Percentiles rank a stretch among this genome's conserved stretches.
phyloP scores from a whole-genome alignment of 2,888 invertebrate species.

The Archips crataeganus region DNA sequence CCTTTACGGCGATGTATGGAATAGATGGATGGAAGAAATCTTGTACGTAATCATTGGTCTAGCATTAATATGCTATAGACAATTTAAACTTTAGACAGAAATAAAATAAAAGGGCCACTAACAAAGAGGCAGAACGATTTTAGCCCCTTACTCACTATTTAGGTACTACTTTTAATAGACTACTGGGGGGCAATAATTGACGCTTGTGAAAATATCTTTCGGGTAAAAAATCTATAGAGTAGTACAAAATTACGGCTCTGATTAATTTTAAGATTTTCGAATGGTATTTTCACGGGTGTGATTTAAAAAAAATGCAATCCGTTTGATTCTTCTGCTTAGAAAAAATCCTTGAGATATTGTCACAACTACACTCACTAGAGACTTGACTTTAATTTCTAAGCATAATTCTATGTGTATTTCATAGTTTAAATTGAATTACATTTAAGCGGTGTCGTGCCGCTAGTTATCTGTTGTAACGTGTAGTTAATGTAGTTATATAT shows the following conservation, averaged over 20 bases:
- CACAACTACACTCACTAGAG: neutral
- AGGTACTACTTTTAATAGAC: neutral
- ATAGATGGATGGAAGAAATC: neutral
- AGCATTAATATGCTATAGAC: neutral
- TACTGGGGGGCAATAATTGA: neutral
- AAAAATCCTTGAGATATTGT: neutral
- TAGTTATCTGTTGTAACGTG: constrained; percentile 9
- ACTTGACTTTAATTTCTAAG: neutral
- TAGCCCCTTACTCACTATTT: neutral
- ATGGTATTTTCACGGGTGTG: no score
- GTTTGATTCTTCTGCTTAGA: no score
- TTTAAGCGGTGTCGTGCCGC: constrained; percentile 4
- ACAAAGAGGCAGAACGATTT: no score
- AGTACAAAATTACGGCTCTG: no score
- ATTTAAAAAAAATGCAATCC: no score
- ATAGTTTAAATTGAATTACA: constrained; percentile 7
- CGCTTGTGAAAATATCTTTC: no score
- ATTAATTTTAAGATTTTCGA: no score
- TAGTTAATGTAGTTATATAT: constrained; percentile 44
- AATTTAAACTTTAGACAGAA: neutral
- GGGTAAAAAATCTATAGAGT: no score
- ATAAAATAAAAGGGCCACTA: no score
- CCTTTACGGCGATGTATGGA: neutral
- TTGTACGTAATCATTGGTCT: neutral
- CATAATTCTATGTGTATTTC: constrained; percentile 6